These are phyloP conservation scores for Dicentrarchus labrax DNA, from an alignment of 2,113 vertebrate species.

Conservation along the genomic window DNA sequence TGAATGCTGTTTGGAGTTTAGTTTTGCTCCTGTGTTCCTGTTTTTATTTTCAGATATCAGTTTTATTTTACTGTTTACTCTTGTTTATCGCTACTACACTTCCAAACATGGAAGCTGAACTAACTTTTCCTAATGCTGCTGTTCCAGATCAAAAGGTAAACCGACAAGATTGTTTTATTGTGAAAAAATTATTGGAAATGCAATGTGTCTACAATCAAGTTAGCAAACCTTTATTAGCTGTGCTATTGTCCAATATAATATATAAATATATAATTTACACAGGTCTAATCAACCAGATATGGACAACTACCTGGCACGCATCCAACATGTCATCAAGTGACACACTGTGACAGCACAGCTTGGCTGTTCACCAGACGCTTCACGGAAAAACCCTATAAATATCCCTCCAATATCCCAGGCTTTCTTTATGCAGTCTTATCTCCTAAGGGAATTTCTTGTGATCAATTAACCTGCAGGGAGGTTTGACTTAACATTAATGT, in stretches of 20 bases:
- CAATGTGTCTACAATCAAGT: not conserved
- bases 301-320: not conserved
- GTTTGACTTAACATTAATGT: slow-evolving; percentile 8
- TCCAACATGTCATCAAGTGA: not conserved
- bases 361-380: not conserved
- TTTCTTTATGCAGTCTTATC: not conserved
- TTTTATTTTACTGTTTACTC: not conserved
- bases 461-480: slow-evolving; percentile 8
- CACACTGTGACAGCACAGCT: no score
- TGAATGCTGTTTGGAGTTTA: not conserved
- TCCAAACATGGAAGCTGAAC: not conserved
- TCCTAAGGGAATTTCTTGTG: not conserved
- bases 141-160: not conserved
- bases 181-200: not conserved
- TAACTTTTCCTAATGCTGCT: not conserved
- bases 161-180: not conserved
- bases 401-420: not conserved
- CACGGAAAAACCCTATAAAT: not conserved
- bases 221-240: not conserved
- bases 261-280: not conserved
- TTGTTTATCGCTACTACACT: not conserved
- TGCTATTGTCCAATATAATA: not conserved
- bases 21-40: not conserved
- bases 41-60: not conserved
- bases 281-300: not conserved